Evolutionary conservation across 2,797 vertebrate genomes (phyloP).

Genomic region (Syncerus caffer): DNA sequence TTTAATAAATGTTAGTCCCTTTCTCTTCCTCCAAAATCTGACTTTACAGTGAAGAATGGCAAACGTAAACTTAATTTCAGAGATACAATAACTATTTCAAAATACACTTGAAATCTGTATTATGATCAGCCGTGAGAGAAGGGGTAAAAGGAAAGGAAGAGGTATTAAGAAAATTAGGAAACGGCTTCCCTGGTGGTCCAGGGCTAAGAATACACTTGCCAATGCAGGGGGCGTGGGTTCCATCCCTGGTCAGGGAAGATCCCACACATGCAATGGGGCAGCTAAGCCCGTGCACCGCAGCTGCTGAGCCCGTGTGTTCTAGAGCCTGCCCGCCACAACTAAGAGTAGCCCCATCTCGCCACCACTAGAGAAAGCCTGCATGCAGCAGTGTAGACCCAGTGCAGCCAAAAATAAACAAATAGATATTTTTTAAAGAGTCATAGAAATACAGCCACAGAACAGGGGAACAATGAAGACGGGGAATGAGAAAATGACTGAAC

Average conservation of each 20-base stretch:
- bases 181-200: background rate
- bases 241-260: background rate
- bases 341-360: background rate
- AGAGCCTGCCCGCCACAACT: background rate
- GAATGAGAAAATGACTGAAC: background rate
- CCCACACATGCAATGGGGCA: background rate
- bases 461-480: background rate
- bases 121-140: background rate
- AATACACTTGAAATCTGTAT: background rate
- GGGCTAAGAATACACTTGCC: background rate
- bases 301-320: background rate
- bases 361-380: background rate
- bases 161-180: background rate
- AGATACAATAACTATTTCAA: background rate
- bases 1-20: slow-evolving; percentile 28
- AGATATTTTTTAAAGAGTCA: background rate
- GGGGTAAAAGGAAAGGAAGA: background rate
- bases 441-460: background rate
- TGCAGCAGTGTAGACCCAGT: background rate
- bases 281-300: background rate
- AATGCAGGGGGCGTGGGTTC: background rate
- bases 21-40: slow-evolving; percentile 12
- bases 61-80: slow-evolving; percentile 25
- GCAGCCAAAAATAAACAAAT: background rate
- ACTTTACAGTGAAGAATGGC: background rate